Evolutionary conservation across 2,888 invertebrate genomes (phyloP), one percentile per base, ranked within the genome.

Genomic region (Andrena flavipes): DNA sequence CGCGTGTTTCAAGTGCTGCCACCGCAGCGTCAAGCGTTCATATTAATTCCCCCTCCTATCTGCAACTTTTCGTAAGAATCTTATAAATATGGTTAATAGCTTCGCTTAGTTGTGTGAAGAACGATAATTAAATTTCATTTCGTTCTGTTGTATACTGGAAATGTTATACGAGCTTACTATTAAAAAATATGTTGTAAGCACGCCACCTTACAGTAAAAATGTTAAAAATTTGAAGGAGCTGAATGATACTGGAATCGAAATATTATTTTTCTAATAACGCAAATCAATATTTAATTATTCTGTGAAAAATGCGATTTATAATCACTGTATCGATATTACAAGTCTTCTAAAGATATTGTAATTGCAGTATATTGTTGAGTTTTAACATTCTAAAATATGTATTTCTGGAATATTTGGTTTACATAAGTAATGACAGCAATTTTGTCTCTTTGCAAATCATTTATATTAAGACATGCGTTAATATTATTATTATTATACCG

Each of bases 1-100:
- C 86, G 88, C 86, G 85, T 87, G 42, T 65, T 48, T 49, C 13
- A 7, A 2, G 80, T 79, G 72, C 67, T 79, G 79, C 79, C 79
- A 80, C 48, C 79, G 65, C 33, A 67, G n/a, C 51, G 26, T 29
- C 51, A 49, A 30, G 16, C 73, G 16, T 68, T 49, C 23, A 6
- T 51, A 72, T 20, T 72, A 56, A 13, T 63, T 20, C 29, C 35
- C 51, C 33, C 20, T 10, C 16, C 13, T 1, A 1, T 16, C 0
- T 3, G 10, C 2, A 16, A 3, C 5, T 51, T 30, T 63, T 63
- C 10, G 8, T 20, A 62, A n/a, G n/a, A 26, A 16, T 30, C 13
- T n/a, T n/a, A n/a, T n/a, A n/a, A 35, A 4, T 51, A 1, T 30
- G 16, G 30, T 10, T 2, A 30, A 6, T 51, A 51, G 51, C 10